Conservation (phyloP, 2,113 vertebrate species). For the Nothocercus julius region DNA sequence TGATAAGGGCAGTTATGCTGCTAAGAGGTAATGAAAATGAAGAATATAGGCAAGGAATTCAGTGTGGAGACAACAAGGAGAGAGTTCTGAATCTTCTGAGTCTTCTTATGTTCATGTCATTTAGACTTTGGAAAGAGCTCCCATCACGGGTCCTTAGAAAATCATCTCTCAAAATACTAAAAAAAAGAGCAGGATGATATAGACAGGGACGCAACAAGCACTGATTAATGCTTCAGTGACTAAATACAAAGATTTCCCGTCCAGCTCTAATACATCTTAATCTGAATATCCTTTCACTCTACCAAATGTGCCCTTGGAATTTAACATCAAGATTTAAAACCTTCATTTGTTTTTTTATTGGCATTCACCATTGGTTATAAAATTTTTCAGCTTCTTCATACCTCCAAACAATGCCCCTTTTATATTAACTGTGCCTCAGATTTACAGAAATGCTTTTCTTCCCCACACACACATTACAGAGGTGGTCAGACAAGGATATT, state of each 20-base stretch:
- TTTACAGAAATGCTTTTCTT: not conserved
- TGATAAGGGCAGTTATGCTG: not conserved
- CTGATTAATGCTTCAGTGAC: not conserved
- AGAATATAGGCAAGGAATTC: not conserved
- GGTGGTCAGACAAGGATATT: not conserved
- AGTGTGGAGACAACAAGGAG: not conserved
- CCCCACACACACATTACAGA: not conserved
- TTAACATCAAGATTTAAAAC: not conserved
- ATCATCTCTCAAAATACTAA: not conserved
- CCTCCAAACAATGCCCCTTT: not conserved
- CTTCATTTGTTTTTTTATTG: fast-evolving
- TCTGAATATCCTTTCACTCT: not conserved
- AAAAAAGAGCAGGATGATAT: not conserved
- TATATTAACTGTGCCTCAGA: not conserved
- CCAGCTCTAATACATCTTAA: not conserved
- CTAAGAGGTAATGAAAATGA: not conserved
- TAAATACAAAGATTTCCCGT: not conserved
- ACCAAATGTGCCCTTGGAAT: not conserved
- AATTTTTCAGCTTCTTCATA: not conserved
- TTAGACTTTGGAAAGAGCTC: not conserved
- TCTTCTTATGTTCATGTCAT: not conserved
- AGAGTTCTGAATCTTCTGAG: not conserved
- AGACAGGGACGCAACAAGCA: not conserved
- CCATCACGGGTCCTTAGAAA: not conserved
- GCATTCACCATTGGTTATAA: not conserved